Evolutionary conservation across 2,113 vertebrate species (phyloP).

Genomic region (Bagarius yarrelli): DNA sequence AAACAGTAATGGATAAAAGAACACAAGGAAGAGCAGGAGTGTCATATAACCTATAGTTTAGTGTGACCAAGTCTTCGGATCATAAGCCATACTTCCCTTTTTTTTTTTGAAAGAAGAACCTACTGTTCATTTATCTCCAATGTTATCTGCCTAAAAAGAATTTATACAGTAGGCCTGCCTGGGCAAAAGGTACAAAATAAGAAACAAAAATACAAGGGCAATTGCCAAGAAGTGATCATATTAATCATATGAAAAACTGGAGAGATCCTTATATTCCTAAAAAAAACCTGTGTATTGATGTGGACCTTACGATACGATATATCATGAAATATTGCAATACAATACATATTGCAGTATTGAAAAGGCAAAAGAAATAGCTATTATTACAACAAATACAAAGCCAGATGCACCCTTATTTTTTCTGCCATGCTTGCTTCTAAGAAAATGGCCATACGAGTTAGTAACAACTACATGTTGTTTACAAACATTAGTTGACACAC

Average conservation of each 20-base stretch:
- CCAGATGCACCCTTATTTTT: too few species aligned
- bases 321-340: too few species aligned
- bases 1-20: conserved; percentile 6
- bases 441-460: too few species aligned
- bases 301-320: too few species aligned
- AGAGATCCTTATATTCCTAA: too few species aligned
- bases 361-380: too few species aligned
- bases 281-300: too few species aligned
- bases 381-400: too few species aligned
- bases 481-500: too few species aligned
- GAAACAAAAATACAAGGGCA: background rate
- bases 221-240: background rate
- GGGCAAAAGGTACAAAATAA: background rate
- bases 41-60: background rate
- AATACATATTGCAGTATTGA: too few species aligned
- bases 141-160: background rate
- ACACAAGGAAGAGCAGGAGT: conserved; percentile 29
- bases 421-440: too few species aligned
- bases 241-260: background rate
- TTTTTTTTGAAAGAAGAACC: background rate
- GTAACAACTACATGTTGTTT: too few species aligned
- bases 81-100: background rate
- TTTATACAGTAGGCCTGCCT: background rate
- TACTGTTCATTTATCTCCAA: background rate
- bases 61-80: background rate